Conservation (phyloP, 2,113 vertebrate species). For the Forbesichthys agassizii region DNA sequence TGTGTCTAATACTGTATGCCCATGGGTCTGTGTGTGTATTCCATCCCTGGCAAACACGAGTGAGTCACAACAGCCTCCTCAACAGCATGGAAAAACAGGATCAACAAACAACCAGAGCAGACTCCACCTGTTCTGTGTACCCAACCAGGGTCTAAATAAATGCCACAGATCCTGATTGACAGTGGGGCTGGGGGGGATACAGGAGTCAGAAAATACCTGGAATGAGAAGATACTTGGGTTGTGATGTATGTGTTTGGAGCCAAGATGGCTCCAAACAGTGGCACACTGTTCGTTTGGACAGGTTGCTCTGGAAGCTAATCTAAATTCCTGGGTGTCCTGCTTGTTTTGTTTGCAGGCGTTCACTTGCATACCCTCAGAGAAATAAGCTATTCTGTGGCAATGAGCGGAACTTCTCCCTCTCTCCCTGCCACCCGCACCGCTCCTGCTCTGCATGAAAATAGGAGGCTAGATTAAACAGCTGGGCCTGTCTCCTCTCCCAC, state of each 20-base stretch:
- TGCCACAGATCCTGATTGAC: background rate
- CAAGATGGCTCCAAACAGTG: background rate
- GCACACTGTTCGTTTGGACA: constrained; percentile 12
- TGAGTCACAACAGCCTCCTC: constrained; percentile 24
- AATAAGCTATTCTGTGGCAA: constrained; percentile 55
- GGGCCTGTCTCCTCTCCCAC: constrained; percentile 39
- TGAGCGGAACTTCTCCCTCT: constrained; percentile 25
- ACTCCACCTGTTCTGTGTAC: background rate
- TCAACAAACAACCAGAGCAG: constrained; percentile 2
- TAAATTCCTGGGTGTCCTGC: constrained; percentile 35
- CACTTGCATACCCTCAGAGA: constrained; percentile 37
- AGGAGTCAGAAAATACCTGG: too few species aligned
- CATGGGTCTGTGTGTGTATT: constrained; percentile 15
- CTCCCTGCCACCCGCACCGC: constrained; percentile 19
- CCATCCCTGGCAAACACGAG: constrained; percentile 13
- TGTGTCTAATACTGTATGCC: constrained; percentile 10
- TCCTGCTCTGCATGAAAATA: constrained; percentile 61
- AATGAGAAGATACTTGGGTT: too few species aligned
- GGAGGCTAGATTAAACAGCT: constrained; percentile 57
- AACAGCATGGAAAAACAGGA: constrained; percentile 4
- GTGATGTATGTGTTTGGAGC: background rate
- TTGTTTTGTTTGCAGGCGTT: constrained; percentile 51
- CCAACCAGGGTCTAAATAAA: background rate
- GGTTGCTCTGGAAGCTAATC: constrained; percentile 18
- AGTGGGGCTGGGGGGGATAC: too few species aligned